These are phyloP conservation scores for Tenthredo amoena DNA, from an alignment of 2,888 invertebrate genomes.

Conservation along the genomic window DNA sequence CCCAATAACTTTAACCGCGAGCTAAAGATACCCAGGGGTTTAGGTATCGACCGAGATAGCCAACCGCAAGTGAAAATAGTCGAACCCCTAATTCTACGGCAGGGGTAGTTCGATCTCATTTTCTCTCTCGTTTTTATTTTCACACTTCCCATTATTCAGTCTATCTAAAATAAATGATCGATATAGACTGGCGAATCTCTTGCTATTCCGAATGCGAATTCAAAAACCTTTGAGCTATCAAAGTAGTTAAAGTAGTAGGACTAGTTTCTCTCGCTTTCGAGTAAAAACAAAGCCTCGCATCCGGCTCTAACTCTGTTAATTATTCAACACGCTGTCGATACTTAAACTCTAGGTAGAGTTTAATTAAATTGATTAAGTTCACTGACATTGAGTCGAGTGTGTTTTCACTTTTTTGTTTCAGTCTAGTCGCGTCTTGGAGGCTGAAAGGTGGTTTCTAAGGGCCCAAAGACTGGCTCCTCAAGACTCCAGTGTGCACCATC, in stretches of 20 bases:
- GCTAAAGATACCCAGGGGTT: conserved; percentile 43
- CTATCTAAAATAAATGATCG: neutral
- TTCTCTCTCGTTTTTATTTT: conserved; percentile 38
- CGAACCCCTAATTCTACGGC: conserved; percentile 21
- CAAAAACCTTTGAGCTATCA: neutral
- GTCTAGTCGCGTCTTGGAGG: conserved; percentile 90
- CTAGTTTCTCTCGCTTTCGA: neutral
- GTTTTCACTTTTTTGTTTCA: conserved; percentile 76
- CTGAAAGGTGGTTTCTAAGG: conserved; percentile 93
- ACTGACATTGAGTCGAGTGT: neutral
- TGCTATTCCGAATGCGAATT: neutral
- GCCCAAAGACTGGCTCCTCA: conserved; percentile 90
- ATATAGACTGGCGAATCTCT: neutral
- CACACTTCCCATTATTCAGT: conserved; percentile 7
- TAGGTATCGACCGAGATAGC: conserved; percentile 30
- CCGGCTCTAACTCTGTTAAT: neutral
- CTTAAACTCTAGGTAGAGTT: neutral
- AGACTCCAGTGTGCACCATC: conserved; percentile 92
- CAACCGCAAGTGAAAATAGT: conserved; percentile 34
- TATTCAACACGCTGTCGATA: neutral
- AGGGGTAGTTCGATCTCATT: conserved; percentile 41
- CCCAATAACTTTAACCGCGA: conserved; percentile 34
- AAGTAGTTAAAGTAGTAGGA: too few relatives aligned
- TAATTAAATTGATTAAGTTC: neutral
- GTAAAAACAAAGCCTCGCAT: neutral